Conservation (phyloP, 2,113 vertebrate genomes). For the Cinclus cinclus region DNA sequence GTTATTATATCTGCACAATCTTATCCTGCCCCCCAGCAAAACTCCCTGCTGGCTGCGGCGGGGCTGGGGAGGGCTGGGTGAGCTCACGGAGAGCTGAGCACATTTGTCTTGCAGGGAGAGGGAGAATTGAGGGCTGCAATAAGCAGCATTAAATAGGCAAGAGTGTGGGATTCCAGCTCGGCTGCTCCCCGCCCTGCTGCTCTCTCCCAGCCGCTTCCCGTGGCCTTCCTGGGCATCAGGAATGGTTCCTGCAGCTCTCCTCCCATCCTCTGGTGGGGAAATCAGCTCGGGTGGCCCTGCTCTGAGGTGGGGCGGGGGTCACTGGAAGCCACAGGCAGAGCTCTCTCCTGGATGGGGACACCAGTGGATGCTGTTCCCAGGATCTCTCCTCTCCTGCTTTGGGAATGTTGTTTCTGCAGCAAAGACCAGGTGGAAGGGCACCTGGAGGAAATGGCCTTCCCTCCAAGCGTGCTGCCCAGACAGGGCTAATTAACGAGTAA, state of each 20-base stretch:
- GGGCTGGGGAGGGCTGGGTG: conserved; percentile 14
- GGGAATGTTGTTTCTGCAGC: neutral
- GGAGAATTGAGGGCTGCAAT: conserved; percentile 1
- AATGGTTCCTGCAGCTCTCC: fast-evolving
- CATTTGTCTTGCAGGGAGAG: conserved; percentile 44
- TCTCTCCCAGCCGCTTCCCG: fast-evolving
- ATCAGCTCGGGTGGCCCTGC: neutral
- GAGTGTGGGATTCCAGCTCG: neutral
- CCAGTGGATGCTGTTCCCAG: too few species aligned
- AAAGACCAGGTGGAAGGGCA: neutral
- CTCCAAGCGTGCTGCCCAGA: neutral
- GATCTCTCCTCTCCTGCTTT: neutral
- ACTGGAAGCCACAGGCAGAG: neutral
- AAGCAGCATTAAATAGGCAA: neutral
- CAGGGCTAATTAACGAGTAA: neutral
- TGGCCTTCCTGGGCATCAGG: neutral
- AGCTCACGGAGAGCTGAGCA: neutral
- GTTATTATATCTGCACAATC: conserved; percentile 65
- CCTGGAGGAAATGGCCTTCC: neutral
- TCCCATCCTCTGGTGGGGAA: neutral
- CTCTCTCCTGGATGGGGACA: neutral
- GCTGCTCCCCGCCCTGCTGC: neutral
- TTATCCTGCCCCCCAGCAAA: conserved; percentile 63
- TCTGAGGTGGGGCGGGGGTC: neutral
- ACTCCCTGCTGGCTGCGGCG: conserved; percentile 26